Base-by-base conservation (phyloP, 2,113 vertebrate genomes). In the Podilymbus podiceps region DNA sequence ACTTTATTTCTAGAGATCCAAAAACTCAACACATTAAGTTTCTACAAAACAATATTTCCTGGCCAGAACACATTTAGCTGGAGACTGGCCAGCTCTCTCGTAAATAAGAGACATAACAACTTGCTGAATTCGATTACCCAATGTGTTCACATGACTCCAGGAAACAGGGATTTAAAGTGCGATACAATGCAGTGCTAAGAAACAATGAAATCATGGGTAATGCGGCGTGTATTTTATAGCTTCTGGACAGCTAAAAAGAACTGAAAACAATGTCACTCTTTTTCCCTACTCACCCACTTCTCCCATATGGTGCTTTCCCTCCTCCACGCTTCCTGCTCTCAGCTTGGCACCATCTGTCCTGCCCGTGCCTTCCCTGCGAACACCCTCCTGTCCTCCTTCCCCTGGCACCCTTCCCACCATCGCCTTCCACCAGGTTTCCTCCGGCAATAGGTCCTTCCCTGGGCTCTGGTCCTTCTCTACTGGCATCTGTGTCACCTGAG, bases 171-270 rank as follows among this genome's bases (percentile, higher is more conserved):
- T 71, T 40, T 15, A 20, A 64, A 44, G 46, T 30, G 27, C 4
- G 23, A 47, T 8, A 28, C 30, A 59, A 82, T 9, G 53, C 73
- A 33, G 68, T 5, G 56, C 64, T 16, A 13, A 47, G 68, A 18
- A 66, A 14, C 59, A 24, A 19, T 0, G 1, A 72, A 52, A 25
- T 11, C 28, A 15, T 4, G 17, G 55, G 42, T 7, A 33, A 8
- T 2, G 21, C 5, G 5, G 31, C 0, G 0, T 1, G 1, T 38
- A 9, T 38, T 56, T 28, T 59, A 49, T 12, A 72, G 69, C 69
- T 84, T 5, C 74, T 52, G 90, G 64, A 44, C 31, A 14, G 52
- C 58, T 28, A 8, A n/a, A 38, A n/a, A 47, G 79, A 66, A 24
- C 75, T 21, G 38, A 42, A 87, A 67, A 67, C 64, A 55, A n/a